phyloP scores from a whole-genome alignment of 2,797 vertebrate species.

The Hozukius guyotensis region DNA sequence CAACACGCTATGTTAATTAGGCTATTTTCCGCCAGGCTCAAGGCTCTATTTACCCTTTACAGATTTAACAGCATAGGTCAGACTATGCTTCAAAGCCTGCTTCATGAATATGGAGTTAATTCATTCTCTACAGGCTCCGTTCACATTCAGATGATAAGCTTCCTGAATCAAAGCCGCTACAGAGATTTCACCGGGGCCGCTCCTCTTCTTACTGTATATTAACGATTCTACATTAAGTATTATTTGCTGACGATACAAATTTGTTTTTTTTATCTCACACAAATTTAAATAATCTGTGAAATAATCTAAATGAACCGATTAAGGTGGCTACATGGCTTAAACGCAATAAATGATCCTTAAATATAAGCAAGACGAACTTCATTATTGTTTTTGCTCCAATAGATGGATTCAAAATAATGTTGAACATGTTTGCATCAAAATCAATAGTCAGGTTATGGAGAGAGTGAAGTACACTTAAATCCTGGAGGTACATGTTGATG shows the following conservation, averaged over 20 bases:
- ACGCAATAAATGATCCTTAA: not conserved
- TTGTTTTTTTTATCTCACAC: not conserved
- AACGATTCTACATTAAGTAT: not conserved
- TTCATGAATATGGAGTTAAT: conserved; percentile 13
- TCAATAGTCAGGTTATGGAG: not conserved
- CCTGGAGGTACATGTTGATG: not conserved
- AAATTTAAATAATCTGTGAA: not conserved
- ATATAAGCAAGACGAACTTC: not conserved
- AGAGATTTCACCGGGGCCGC: not conserved
- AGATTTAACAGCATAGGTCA: conserved; percentile 28
- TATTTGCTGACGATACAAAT: not conserved
- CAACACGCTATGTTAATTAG: conserved; percentile 15
- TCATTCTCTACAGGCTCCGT: not conserved
- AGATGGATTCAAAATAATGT: not conserved
- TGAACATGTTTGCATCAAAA: too few relatives aligned
- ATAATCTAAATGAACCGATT: not conserved
- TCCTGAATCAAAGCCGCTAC: not conserved
- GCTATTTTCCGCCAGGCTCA: conserved; percentile 25
- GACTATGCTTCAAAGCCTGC: conserved; percentile 9
- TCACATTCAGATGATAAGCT: not conserved
- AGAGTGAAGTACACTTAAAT: not conserved
- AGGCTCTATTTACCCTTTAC: conserved; percentile 20
- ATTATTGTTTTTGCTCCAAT: not conserved
- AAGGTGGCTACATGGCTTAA: not conserved
- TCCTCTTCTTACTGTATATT: not conserved